Base-by-base conservation (phyloP, 2,113 vertebrate genomes). In the Psilopogon haemacephalus region DNA sequence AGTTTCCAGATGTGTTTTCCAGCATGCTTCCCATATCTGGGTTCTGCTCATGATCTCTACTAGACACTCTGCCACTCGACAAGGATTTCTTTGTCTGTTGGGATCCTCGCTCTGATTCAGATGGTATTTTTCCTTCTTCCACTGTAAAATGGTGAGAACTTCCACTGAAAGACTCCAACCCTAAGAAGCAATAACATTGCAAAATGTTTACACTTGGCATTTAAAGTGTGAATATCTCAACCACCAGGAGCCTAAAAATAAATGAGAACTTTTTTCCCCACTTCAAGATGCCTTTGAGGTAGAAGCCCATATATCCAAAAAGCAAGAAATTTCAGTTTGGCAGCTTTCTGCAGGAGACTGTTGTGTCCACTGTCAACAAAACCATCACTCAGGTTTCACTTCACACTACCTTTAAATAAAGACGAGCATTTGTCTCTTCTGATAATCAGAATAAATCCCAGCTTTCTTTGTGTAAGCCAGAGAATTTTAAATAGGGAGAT, bases 1-100 rank as follows among this genome's bases (percentile, higher is more conserved):
- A 98, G 69, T 96, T 97, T 42, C 95, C 97, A 86, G 98, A 98
- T 38, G 97, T 74, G 67, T 98, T 98, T 60, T 98, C 98, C 85
- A 97, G 87, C 2, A 98, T 97, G 80, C 96, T 97, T 85, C 98
- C 98, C 15, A 97, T 97, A 75, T 98, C 98, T 20, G 92, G 62
- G 38, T 65, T 97, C 97, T 96, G 98, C 35, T 97, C 97, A 50
- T 95, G 97, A 81, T 97, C 98, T 74, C 95, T 97, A 69, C 38
- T 59, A 58, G 97, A 97, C 92, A 96, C 87, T 96, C 95, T 98
- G 86, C 95, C 95, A 50, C 87, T 72, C 24, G 96, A 56, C 75
- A 93, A 93, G 37, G 96, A 97, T 62, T 97, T 98, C 92, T 97
- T 98, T 78, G 96, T 88, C 33, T 97, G 97, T 26, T 97, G 97